A percentile compares a stretch with the other conserved stretches of the same genome.
phyloP scores from a whole-genome alignment of 2,888 invertebrate genomes.

The Tipula unca region DNA sequence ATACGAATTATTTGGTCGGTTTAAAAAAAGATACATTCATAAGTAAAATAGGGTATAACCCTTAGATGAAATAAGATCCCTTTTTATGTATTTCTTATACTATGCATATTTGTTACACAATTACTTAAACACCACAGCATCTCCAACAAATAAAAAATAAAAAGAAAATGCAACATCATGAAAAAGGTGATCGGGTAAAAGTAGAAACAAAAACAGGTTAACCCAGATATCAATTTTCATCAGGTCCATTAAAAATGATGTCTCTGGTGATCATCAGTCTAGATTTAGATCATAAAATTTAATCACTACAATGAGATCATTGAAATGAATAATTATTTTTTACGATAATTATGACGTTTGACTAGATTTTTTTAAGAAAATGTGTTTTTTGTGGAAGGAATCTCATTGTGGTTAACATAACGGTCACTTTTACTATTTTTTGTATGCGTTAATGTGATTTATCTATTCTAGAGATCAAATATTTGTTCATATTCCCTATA shows the following conservation, averaged over 20 bases:
- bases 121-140: not conserved
- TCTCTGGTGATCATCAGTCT: not conserved
- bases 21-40: not conserved
- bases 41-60: not conserved
- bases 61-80: not conserved
- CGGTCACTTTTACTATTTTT: not conserved
- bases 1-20: not conserved
- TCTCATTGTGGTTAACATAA: not conserved
- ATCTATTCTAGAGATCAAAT: not conserved
- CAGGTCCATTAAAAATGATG: not conserved
- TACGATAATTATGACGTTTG: conserved; percentile 8
- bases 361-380: not conserved
- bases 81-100: not conserved
- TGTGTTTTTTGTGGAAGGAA: not conserved
- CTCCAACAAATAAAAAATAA: not conserved
- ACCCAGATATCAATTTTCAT: not conserved
- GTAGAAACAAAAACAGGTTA: not conserved
- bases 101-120: conserved; percentile 14
- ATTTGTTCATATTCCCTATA: not conserved
- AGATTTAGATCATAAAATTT: not conserved
- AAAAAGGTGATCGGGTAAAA: not conserved
- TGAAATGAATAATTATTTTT: not conserved
- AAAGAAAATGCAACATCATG: not conserved
- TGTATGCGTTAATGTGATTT: not conserved
- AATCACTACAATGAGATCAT: conserved; percentile 8